These are phyloP conservation scores for Leptestheria dahalacensis DNA, from an alignment of 1,140 invertebrate genomes.

Conservation along the genomic window DNA sequence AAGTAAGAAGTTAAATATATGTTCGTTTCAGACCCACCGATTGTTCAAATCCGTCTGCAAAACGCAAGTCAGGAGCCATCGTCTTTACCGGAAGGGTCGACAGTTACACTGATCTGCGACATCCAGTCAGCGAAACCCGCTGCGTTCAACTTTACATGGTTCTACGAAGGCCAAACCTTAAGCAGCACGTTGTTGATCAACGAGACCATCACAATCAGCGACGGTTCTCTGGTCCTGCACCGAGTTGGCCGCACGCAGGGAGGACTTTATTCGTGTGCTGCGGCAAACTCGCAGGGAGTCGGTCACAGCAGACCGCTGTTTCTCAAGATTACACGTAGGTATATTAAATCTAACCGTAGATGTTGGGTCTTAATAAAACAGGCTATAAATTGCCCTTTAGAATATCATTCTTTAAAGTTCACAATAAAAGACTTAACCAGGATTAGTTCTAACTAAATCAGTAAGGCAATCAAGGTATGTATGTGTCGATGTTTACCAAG, in stretches of 20 bases:
- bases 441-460: too few species aligned
- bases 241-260: not conserved
- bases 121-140: not conserved
- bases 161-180: not conserved
- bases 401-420: too few species aligned
- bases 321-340: not conserved
- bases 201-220: not conserved
- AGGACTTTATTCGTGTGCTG: not conserved
- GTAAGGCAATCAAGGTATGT: too few species aligned
- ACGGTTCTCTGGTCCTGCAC: not conserved
- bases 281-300: not conserved
- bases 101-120: not conserved
- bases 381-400: too few species aligned
- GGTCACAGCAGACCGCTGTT: not conserved
- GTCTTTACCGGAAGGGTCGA: not conserved
- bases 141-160: not conserved
- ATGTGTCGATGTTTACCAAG: too few species aligned
- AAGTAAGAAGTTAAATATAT: not conserved
- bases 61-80: not conserved
- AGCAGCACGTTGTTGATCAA: not conserved
- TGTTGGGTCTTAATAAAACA: not conserved
- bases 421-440: too few species aligned
- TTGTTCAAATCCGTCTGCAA: not conserved
- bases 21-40: not conserved
- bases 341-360: not conserved